Conservation (phyloP, 1,140 invertebrate species). For the Metaphire vulgaris region DNA sequence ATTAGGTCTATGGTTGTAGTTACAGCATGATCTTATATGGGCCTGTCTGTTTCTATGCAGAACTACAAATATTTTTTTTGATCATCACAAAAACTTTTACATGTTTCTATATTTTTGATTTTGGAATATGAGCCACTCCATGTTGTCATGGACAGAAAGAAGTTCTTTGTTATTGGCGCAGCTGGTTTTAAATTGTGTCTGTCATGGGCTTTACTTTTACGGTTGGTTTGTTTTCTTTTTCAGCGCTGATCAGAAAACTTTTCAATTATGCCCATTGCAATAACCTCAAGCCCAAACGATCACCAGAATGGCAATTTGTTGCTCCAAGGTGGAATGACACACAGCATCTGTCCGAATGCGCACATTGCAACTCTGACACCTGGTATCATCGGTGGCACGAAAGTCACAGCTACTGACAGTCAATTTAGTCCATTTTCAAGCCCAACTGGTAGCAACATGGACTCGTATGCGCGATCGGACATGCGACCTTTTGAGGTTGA, state of each 20-base stretch:
- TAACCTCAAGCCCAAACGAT: background rate
- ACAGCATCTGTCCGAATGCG: background rate
- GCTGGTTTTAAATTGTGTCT: no score
- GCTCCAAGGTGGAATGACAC: background rate
- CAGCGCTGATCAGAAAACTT: background rate
- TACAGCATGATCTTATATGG: no score
- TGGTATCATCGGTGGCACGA: background rate
- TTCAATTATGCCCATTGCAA: background rate
- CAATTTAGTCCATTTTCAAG: background rate
- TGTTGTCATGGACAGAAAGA: no score
- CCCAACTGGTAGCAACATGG: background rate
- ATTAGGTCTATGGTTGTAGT: no score
- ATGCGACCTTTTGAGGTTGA: constrained; percentile 3
- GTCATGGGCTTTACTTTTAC: no score
- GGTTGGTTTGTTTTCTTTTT: background rate
- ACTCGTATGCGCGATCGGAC: background rate
- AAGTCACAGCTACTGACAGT: background rate
- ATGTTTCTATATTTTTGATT: no score
- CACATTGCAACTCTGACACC: background rate
- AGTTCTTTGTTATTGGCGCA: no score
- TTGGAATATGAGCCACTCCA: no score
- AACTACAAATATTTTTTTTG: no score
- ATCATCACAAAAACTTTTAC: no score
- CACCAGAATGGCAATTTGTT: background rate
- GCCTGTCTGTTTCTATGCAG: no score